Evolutionary conservation across 2,113 vertebrate species (phyloP).

Genomic region (Pseudopodoces humilis): DNA sequence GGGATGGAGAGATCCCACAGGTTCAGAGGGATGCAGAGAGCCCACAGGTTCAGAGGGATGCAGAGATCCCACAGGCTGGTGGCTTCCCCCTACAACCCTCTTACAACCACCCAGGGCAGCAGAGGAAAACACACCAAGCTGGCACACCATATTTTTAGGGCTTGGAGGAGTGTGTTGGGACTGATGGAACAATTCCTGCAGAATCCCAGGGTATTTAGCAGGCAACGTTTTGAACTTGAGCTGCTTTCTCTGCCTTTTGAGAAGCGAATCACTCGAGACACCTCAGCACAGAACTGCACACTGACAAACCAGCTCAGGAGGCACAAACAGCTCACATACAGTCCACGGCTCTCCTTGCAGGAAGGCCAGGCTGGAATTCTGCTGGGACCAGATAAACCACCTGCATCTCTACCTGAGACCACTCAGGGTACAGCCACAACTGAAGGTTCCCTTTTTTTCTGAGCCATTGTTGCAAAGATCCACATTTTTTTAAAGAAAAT

Average conservation of each 20-base stretch:
- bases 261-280: neutral
- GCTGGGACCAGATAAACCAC: neutral
- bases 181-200: neutral
- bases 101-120: neutral
- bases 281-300: neutral
- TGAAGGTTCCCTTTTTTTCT: neutral
- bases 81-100: neutral
- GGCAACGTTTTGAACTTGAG: neutral
- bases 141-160: neutral
- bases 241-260: neutral
- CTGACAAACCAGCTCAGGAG: neutral
- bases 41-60: neutral
- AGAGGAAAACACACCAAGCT: neutral
- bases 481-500: neutral
- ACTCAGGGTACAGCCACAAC: neutral
- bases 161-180: neutral
- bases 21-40: no score
- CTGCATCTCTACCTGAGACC: neutral
- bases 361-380: neutral
- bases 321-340: neutral
- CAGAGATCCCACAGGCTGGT: neutral
- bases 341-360: neutral
- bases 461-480: neutral
- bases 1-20: neutral
- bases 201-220: neutral